Conservation (phyloP, 2,888 invertebrate genomes). For the Prosapia bicincta region DNA sequence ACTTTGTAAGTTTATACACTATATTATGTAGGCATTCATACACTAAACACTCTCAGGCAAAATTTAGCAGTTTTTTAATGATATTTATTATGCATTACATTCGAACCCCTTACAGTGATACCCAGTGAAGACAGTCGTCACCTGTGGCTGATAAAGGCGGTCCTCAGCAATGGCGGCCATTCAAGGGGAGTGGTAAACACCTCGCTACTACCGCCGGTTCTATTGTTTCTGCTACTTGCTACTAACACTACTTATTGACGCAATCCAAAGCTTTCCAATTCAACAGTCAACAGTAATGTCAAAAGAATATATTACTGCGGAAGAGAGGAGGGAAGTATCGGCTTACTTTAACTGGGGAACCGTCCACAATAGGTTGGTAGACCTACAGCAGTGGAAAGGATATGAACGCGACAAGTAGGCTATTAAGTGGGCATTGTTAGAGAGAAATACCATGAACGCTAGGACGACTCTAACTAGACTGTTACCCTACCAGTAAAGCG, state of each 20-base stretch:
- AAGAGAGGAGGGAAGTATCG: not conserved
- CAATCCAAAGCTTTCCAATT: too few relatives aligned
- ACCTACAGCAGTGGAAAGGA: not conserved
- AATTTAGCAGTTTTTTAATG: too few relatives aligned
- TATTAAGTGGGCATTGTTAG: too few relatives aligned
- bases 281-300: not conserved
- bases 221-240: not conserved
- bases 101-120: too few relatives aligned
- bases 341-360: not conserved
- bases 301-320: not conserved
- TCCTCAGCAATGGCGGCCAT: not conserved
- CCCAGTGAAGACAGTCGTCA: too few relatives aligned
- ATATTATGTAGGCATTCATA: too few relatives aligned
- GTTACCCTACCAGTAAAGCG: too few relatives aligned
- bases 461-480: too few relatives aligned
- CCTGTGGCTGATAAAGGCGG: not conserved
- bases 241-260: not conserved
- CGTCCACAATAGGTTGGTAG: not conserved
- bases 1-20: too few relatives aligned
- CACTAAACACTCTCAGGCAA: too few relatives aligned
- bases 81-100: too few relatives aligned
- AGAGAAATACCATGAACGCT: too few relatives aligned
- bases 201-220: not conserved
- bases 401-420: not conserved
- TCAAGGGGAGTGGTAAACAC: not conserved